Conservation (phyloP, 2,113 vertebrate genomes). For the Speoplatyrhinus poulsoni region DNA sequence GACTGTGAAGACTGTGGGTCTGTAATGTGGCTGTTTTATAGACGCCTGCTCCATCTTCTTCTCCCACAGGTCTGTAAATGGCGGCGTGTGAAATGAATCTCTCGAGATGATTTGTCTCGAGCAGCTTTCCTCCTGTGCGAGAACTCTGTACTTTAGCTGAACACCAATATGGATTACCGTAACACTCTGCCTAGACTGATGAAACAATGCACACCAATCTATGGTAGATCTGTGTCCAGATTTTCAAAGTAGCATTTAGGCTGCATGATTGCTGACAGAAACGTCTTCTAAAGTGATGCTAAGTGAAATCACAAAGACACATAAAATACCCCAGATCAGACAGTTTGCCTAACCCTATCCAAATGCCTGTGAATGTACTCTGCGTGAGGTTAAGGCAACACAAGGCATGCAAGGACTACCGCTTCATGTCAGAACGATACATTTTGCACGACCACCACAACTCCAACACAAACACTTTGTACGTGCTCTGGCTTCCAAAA, state of each 20-base stretch:
- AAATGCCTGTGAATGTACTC: slow-evolving; percentile 56
- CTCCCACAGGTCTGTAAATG: slow-evolving; percentile 1
- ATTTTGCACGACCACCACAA: slow-evolving; percentile 18
- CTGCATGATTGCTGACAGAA: slow-evolving; percentile 38
- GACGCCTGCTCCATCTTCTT: background rate
- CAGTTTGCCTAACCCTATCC: slow-evolving; percentile 54
- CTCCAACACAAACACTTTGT: slow-evolving; percentile 56
- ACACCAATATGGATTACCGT: slow-evolving; percentile 37
- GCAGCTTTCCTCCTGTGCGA: slow-evolving; percentile 23
- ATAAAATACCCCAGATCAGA: slow-evolving; percentile 37
- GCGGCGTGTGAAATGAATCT: slow-evolving; percentile 3
- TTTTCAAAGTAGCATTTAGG: slow-evolving; percentile 52
- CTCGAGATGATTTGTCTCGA: slow-evolving; percentile 3
- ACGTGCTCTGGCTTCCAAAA: slow-evolving; percentile 34
- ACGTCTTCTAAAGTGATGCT: slow-evolving; percentile 56
- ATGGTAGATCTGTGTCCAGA: slow-evolving; percentile 53
- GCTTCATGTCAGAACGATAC: slow-evolving; percentile 56
- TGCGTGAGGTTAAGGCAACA: slow-evolving; percentile 51
- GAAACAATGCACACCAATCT: slow-evolving; percentile 42
- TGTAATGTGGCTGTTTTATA: background rate
- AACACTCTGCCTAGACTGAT: slow-evolving; percentile 34
- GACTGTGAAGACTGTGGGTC: background rate
- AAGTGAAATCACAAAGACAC: slow-evolving; percentile 46
- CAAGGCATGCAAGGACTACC: slow-evolving; percentile 29
- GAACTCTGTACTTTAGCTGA: slow-evolving; percentile 38